Base-by-base conservation (phyloP, 1,140 invertebrate genomes). In the Lysiphlebus fabarum region DNA sequence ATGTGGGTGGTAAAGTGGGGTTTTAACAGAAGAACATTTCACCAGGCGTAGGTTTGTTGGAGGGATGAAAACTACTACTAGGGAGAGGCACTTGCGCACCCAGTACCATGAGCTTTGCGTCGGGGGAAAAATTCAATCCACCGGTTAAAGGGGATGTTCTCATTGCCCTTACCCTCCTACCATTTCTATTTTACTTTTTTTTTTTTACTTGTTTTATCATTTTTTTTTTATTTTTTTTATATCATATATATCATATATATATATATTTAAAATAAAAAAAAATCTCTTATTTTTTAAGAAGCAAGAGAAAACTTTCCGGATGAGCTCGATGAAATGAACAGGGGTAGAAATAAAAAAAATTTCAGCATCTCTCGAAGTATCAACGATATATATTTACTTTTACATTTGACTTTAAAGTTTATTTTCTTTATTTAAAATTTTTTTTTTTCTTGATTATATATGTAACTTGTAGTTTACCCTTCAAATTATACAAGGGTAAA, bases 71-170 rank as follows among this genome's bases (percentile, higher is more conserved):
- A 38, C 1, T 8, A 38, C 1, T 8, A 33, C 10, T 26, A 41
- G 3, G 41, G 8, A 17, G 6, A 17, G 6, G 45, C 54, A 44
- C 45, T 56, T 36, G 49, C 38, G 26, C 53, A 51, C 38, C 59
- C 67, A 36, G 49, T 51, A 34, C 49, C 49, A 51, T 51, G 49
- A 51, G 49, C 12, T 69, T 62, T 62, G 67, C 69, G 70, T 69
- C 67, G 74, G 70, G 70, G 70, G 69, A 77, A 77, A 79, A 78
- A 78, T 77, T 77, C 75, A 77, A 79, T 77, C 72, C 74, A 66
- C 69, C 69, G 66, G 69, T 78, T 77, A 76, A 77, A 75, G 75
- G 71, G 70, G 72, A 77, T 75, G 33, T 37, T 14, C 36, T 54
- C 51, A 54, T 38, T 69, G 64, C 54, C 17, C 51, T 53, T 42